Evolutionary conservation across 2,113 vertebrate species (phyloP).

Genomic region (Ageneiosus marmoratus): DNA sequence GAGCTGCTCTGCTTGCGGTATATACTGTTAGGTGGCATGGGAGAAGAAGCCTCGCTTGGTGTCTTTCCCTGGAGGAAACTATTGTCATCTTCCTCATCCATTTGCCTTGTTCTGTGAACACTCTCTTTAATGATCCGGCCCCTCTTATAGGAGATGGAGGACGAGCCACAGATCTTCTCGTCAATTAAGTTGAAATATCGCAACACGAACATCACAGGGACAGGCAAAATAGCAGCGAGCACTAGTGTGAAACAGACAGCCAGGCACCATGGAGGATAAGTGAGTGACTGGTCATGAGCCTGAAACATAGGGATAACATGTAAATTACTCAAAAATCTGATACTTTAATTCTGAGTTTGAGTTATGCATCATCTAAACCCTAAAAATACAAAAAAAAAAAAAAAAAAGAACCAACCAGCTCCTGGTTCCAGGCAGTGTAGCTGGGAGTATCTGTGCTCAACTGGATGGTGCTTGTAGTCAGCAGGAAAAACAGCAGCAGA

Average conservation of each 20-base stretch:
- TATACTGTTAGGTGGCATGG: conserved; percentile 85
- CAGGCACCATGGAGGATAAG: conserved; percentile 87
- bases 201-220: conserved; percentile 84
- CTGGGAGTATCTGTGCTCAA: conserved; percentile 86
- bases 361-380: neutral
- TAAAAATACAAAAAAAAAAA: neutral
- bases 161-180: conserved; percentile 76
- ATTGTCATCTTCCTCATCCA: conserved; percentile 78
- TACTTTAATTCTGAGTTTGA: conserved; percentile 13
- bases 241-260: conserved; percentile 85
- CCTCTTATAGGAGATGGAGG: conserved; percentile 90
- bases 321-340: conserved; percentile 23
- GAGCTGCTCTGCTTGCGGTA: conserved; percentile 86
- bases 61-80: conserved; percentile 89
- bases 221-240: conserved; percentile 82
- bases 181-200: conserved; percentile 85
- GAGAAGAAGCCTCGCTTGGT: conserved; percentile 85
- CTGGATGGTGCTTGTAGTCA: conserved; percentile 84
- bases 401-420: conserved; percentile 75
- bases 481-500: conserved; percentile 79
- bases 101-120: conserved; percentile 69
- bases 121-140: conserved; percentile 88
- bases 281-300: conserved; percentile 79
- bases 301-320: conserved; percentile 58
- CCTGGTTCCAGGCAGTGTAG: conserved; percentile 92